Evolutionary conservation across 2,888 invertebrate species (phyloP), one percentile per base, ranked within the genome.

Genomic region (Temnothorax ravouxi): DNA sequence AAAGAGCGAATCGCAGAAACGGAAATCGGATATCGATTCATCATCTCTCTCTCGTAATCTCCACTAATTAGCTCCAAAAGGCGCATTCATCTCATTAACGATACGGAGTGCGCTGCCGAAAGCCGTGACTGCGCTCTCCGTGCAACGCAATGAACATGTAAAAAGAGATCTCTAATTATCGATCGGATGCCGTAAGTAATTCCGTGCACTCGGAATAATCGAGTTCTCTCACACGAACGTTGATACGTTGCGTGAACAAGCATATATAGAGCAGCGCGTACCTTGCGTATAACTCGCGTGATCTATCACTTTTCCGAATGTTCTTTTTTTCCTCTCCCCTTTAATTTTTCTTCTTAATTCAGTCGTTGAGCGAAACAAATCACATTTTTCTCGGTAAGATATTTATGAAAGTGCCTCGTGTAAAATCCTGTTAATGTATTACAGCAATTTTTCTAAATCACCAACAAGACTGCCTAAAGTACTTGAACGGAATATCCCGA

Each of bases 161-260:
- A 71, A 71, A 75, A 61, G 62, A 71, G 72, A 71, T 69, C 52
- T 29, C 59, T 83, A 81, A 47, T 67, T 74, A 81, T 83, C 76
- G 88, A 87, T 88, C 75, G 79, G 29, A 85, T 64, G 64, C 76
- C 44, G 80, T 77, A 67, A 52, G 62, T 54, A 83, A 87, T 83
- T 61, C 66, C 86, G 66, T 76, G 64, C 66, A 80, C 21, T 80
- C 72, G 79, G 72, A 72, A 21, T 59, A 80, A 80, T 80, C 59
- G 79, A 72, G 72, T 44, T 66, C 67, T 64, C n/a, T 62, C 6
- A 44, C 56, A 71, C 56, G 56, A 38, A 76, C 52, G 44, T 59
- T 47, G 34, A 79, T 59, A 71, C 21, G 47, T 38, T 80, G 72
- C 59, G 59, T 59, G 59, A 71, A 79, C 59, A 38, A 47, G 13